phyloP scores from a whole-genome alignment of 2,797 vertebrate species.

The Pelobates cultripes region DNA sequence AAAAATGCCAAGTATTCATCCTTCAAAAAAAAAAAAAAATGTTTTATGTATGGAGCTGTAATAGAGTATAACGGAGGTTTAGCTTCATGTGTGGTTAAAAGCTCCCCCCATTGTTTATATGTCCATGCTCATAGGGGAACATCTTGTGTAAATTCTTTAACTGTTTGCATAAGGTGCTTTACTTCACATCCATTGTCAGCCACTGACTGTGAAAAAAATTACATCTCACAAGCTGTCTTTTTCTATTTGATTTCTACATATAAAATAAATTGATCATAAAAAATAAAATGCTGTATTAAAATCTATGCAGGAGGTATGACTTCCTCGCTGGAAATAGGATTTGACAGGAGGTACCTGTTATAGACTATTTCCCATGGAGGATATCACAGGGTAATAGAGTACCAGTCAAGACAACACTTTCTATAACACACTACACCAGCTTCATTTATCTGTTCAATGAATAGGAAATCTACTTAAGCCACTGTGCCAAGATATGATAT shows the following conservation, averaged over 20 bases:
- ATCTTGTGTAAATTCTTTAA: slow-evolving; percentile 56
- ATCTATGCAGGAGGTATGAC: slow-evolving; percentile 52
- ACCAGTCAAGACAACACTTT: slow-evolving; percentile 63
- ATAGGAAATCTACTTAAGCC: slow-evolving; percentile 73
- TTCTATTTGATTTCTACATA: slow-evolving; percentile 60
- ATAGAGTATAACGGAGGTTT: slow-evolving; percentile 30
- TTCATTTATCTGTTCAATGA: slow-evolving; percentile 77
- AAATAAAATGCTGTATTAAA: slow-evolving; percentile 53
- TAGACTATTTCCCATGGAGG: slow-evolving; percentile 64
- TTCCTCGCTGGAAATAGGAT: slow-evolving; percentile 65
- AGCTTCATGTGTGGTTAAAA: slow-evolving; percentile 27
- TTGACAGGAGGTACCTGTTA: slow-evolving; percentile 65
- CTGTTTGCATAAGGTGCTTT: slow-evolving; percentile 42
- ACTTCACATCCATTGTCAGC: slow-evolving; percentile 50
- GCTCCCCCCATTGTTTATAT: slow-evolving; percentile 32
- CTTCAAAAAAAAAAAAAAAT: slow-evolving; percentile 16
- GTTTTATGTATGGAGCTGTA: slow-evolving; percentile 23
- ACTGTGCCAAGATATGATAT: slow-evolving; percentile 62
- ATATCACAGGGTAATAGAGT: slow-evolving; percentile 62
- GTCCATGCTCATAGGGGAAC: slow-evolving; percentile 27
- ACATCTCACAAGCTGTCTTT: slow-evolving; percentile 42
- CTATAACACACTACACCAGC: slow-evolving; percentile 61
- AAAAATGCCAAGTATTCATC: slow-evolving; percentile 14
- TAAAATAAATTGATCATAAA: slow-evolving; percentile 55
- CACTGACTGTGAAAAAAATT: slow-evolving; percentile 56